phyloP scores from a whole-genome alignment of 2,797 vertebrate species.

The Chloroceryle amazona region DNA sequence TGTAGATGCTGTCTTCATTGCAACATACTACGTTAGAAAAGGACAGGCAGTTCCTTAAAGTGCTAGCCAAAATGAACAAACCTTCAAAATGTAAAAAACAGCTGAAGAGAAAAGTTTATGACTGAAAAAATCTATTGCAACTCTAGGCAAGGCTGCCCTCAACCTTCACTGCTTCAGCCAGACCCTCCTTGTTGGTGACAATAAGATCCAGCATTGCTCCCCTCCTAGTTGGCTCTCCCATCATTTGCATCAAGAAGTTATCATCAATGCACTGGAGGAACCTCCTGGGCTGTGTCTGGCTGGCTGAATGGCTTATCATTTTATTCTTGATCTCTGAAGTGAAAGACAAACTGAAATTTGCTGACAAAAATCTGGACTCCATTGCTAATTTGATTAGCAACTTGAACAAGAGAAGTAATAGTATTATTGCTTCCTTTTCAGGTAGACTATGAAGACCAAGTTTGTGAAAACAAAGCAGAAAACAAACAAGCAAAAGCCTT shows the following conservation, averaged over 20 bases:
- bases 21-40: not conserved
- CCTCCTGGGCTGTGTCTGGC: no score
- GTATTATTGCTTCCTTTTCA: not conserved
- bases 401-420: not conserved
- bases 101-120: not conserved
- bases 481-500: not conserved
- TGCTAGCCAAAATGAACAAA: not conserved
- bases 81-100: not conserved
- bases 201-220: no score
- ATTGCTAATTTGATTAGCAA: not conserved
- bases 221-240: no score
- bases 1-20: not conserved
- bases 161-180: no score
- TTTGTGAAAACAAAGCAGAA: not conserved
- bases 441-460: not conserved
- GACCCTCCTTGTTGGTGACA: no score
- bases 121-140: not conserved
- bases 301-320: not conserved
- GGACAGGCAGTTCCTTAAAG: not conserved
- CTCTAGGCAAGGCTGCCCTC: not conserved
- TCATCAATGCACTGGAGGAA: no score
- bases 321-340: not conserved
- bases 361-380: not conserved
- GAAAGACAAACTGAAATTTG: not conserved
- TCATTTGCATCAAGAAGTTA: no score